Evolutionary conservation across 2,888 invertebrate genomes (phyloP).

Genomic region (Drosophila quasianomalipes): DNA sequence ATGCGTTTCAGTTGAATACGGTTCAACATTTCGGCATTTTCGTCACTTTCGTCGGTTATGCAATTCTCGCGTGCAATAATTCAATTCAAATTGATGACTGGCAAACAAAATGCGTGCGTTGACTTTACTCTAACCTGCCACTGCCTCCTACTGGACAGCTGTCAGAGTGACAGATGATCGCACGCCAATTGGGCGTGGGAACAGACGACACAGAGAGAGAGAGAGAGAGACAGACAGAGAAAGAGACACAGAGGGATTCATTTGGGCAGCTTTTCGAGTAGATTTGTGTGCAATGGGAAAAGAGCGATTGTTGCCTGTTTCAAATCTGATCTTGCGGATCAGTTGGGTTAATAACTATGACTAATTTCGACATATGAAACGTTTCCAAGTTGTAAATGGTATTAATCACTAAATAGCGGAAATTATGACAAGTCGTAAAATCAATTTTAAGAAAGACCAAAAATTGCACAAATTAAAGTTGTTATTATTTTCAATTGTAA

Average conservation of each 20-base stretch:
- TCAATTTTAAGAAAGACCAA: not conserved
- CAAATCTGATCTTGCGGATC: not conserved
- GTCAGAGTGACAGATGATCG: conserved; percentile 30
- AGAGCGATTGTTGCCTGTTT: not conserved
- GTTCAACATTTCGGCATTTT: conserved; percentile 5
- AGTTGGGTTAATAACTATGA: not conserved
- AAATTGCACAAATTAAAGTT: not conserved
- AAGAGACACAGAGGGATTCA: not conserved
- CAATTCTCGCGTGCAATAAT: conserved; percentile 35
- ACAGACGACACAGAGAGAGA: not conserved
- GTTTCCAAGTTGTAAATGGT: not conserved
- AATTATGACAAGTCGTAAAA: not conserved
- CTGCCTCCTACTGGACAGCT: conserved; percentile 9
- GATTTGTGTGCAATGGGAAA: not conserved
- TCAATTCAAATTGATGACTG: conserved; percentile 44
- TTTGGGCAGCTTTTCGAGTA: not conserved
- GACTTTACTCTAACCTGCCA: conserved; percentile 31
- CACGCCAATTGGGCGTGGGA: conserved; percentile 26
- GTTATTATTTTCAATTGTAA: not conserved
- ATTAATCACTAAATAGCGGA: not conserved
- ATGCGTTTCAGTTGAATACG: conserved; percentile 10
- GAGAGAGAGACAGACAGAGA: not conserved
- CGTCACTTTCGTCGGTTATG: conserved; percentile 32
- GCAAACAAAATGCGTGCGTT: conserved; percentile 41
- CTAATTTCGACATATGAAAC: accelerated